Evolutionary conservation across 1,140 invertebrate genomes (phyloP).

Genomic region (Harlomillsia oculata): DNA sequence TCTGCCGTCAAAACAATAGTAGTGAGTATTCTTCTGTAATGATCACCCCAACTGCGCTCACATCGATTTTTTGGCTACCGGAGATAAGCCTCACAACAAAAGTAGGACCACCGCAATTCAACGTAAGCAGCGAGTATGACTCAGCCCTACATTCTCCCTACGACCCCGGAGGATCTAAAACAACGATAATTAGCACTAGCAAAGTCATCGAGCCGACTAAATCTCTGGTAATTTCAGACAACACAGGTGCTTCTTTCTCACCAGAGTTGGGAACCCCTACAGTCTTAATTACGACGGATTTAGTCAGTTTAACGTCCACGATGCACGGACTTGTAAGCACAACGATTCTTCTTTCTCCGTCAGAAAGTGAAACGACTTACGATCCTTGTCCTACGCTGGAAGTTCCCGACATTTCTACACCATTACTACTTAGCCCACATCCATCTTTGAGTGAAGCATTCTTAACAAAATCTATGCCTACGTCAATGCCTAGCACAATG

Average conservation of each 20-base stretch:
- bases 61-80: neutral
- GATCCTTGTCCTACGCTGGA: slow-evolving; percentile 4
- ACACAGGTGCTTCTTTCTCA: neutral
- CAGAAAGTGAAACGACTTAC: neutral
- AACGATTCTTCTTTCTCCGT: too few species aligned
- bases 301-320: neutral
- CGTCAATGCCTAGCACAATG: too few species aligned
- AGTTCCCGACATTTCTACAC: neutral
- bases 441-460: neutral
- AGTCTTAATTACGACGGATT: neutral
- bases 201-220: too few species aligned
- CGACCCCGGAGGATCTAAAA: slow-evolving; percentile 18
- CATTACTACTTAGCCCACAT: too few species aligned
- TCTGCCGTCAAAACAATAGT: neutral
- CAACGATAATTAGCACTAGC: neutral
- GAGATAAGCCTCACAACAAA: too few species aligned
- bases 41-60: neutral
- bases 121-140: neutral
- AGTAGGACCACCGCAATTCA: neutral
- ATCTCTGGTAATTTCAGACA: neutral
- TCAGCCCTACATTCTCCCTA: slow-evolving; percentile 9
- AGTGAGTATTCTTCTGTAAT: neutral
- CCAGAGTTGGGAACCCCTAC: neutral
- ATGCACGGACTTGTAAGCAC: too few species aligned
- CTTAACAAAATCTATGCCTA: too few species aligned